Conservation (phyloP, 2,113 vertebrate genomes). For the Tiliqua scincoides region DNA sequence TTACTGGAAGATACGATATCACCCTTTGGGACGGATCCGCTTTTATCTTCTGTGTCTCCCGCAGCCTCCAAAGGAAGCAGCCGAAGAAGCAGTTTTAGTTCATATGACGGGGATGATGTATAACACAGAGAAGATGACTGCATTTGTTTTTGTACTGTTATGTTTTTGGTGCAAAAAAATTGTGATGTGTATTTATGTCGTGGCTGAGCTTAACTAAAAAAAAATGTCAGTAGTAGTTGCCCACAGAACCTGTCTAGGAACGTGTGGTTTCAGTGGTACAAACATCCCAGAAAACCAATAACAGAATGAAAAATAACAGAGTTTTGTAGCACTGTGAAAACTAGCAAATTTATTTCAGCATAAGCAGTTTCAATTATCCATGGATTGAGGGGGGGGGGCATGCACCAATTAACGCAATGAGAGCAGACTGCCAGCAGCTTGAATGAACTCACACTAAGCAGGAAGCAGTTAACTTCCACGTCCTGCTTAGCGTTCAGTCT, state of each 20-base stretch:
- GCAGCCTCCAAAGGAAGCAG: conserved; percentile 92
- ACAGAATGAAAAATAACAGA: conserved; percentile 5
- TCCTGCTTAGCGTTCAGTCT: too few species aligned
- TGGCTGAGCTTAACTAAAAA: conserved; percentile 27
- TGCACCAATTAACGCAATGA: too few species aligned
- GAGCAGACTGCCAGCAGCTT: too few species aligned
- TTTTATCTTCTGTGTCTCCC: conserved; percentile 89
- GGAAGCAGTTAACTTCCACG: too few species aligned
- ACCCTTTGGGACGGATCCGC: conserved; percentile 88
- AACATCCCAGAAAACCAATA: conserved; percentile 41
- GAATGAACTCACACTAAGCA: too few species aligned
- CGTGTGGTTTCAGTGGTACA: conserved; percentile 32
- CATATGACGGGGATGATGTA: conserved; percentile 86
- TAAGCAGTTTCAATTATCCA: too few species aligned
- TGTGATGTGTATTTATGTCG: conserved; percentile 8
- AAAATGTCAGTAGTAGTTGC: conserved; percentile 13
- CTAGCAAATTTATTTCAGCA: too few species aligned
- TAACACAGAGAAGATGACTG: conserved; percentile 66
- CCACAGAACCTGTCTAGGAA: conserved; percentile 1
- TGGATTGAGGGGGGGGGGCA: too few species aligned
- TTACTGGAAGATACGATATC: conserved; percentile 89
- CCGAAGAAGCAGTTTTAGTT: conserved; percentile 93
- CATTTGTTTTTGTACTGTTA: neutral
- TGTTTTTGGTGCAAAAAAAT: conserved; percentile 48
- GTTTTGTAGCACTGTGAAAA: too few species aligned